Conservation (phyloP, 1,140 invertebrate genomes). For the Temnothorax nylanderi region DNA sequence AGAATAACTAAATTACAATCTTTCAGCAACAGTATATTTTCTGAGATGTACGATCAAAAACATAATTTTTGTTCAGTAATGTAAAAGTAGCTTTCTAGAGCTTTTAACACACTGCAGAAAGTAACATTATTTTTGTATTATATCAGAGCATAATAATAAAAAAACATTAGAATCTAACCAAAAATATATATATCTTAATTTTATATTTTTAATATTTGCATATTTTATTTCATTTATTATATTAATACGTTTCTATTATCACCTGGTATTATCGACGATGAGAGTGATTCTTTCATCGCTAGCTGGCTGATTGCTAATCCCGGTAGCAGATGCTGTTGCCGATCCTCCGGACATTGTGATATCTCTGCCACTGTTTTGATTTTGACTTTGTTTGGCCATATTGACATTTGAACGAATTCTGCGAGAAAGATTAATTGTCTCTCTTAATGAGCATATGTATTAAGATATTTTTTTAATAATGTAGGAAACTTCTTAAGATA, state of each 20-base stretch:
- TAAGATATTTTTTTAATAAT: conserved; percentile 22
- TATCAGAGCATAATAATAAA: neutral
- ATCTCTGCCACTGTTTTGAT: conserved; percentile 70
- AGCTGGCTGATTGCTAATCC: conserved; percentile 78
- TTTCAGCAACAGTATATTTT: neutral
- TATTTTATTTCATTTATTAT: conserved; percentile 2
- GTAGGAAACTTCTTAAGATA: conserved; percentile 75
- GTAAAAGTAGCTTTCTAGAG: neutral
- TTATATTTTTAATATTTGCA: neutral
- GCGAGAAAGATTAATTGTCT: conserved; percentile 64
- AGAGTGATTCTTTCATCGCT: conserved; percentile 94
- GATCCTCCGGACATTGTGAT: conserved; percentile 74
- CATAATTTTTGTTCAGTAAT: neutral
- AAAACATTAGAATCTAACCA: neutral
- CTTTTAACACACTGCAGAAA: neutral
- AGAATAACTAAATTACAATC: neutral
- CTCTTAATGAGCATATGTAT: neutral
- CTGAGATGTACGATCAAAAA: neutral
- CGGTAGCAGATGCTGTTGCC: conserved; percentile 65
- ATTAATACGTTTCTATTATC: conserved; percentile 5
- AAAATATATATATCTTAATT: neutral
- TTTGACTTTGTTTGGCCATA: conserved; percentile 79
- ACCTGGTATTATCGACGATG: conserved; percentile 97
- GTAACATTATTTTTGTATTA: neutral
- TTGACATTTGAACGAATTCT: conserved; percentile 80